Evolutionary conservation across 2,888 invertebrate genomes (phyloP).

Genomic region (Synanthedon andrenaeformis): DNA sequence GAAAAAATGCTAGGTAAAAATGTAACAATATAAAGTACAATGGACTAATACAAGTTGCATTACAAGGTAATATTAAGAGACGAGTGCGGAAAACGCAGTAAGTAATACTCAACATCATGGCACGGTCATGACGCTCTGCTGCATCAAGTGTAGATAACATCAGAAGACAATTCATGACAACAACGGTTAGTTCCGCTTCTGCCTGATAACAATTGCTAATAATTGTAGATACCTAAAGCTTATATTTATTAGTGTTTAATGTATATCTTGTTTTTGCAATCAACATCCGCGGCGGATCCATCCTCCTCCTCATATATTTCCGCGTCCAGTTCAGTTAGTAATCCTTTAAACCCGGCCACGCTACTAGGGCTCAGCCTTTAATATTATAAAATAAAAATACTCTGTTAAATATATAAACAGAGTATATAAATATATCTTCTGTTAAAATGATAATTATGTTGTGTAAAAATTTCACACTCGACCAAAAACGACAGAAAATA

Average conservation of each 20-base stretch:
- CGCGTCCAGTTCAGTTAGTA: too few relatives aligned
- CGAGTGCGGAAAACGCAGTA: constrained; percentile 22
- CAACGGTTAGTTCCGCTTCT: constrained; percentile 34
- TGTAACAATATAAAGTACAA: too few relatives aligned
- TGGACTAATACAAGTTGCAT: neutral
- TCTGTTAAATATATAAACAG: too few relatives aligned
- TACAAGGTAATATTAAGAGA: constrained; percentile 10
- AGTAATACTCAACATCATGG: neutral
- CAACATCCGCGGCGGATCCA: neutral
- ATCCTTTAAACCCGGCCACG: too few relatives aligned
- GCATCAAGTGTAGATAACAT: constrained; percentile 24
- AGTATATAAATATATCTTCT: too few relatives aligned
- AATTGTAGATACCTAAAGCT: neutral
- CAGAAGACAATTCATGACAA: constrained; percentile 23
- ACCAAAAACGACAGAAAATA: too few relatives aligned
- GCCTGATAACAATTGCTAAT: constrained; percentile 3
- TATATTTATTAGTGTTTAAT: neutral
- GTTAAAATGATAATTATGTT: too few relatives aligned
- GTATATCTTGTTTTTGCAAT: neutral
- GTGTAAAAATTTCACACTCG: too few relatives aligned
- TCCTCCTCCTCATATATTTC: neutral
- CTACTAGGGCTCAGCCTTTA: too few relatives aligned
- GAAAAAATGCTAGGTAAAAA: too few relatives aligned
- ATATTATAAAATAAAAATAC: too few relatives aligned
- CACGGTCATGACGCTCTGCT: constrained; percentile 13